These are phyloP conservation scores for Diadophis punctatus DNA, from an alignment of 2,113 vertebrate genomes.

Conservation along the genomic window DNA sequence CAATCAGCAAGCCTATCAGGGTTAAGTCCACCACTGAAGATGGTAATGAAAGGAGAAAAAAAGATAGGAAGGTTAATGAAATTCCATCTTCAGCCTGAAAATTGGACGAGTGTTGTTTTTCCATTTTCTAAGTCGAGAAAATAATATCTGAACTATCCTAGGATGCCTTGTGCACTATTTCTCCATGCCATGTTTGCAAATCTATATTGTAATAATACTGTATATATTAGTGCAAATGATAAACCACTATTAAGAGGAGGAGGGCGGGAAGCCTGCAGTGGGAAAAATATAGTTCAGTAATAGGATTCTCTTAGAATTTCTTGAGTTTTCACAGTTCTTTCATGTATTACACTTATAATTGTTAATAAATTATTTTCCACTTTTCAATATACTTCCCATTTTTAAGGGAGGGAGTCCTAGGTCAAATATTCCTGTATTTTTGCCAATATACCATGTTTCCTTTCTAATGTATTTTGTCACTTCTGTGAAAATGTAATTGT, in stretches of 20 bases:
- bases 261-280: slow-evolving; percentile 9
- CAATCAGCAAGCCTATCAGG: background rate
- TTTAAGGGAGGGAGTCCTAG: background rate
- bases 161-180: background rate
- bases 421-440: background rate
- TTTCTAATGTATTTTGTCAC: background rate
- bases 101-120: background rate
- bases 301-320: slow-evolving; percentile 64
- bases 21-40: background rate
- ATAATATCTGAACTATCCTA: background rate
- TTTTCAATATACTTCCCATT: slow-evolving; percentile 19
- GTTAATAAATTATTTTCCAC: slow-evolving; percentile 34
- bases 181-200: background rate
- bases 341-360: slow-evolving; percentile 50
- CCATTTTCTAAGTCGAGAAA: background rate
- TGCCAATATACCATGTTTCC: background rate
- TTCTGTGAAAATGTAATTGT: background rate
- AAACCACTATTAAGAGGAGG: background rate
- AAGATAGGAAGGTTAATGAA: background rate
- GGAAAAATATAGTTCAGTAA: slow-evolving; percentile 62
- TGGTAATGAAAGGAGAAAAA: background rate
- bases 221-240: background rate
- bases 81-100: background rate
- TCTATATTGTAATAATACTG: background rate
- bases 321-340: slow-evolving; percentile 71